phyloP scores from a whole-genome alignment of 2,888 invertebrate genomes.

The Maniola hyperantus region DNA sequence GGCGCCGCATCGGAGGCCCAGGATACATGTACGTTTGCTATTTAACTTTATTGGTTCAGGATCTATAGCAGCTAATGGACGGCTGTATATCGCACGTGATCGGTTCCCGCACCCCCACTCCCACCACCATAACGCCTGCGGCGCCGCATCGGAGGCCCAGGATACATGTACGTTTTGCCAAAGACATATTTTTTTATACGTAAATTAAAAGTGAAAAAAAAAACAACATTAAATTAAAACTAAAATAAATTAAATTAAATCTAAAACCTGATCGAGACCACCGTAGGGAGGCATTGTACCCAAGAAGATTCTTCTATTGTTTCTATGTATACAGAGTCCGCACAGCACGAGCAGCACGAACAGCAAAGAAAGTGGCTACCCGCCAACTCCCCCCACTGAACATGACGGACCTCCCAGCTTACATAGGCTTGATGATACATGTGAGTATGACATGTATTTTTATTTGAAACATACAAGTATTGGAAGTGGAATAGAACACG shows the following conservation, averaged over 20 bases:
- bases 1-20: slow-evolving; percentile 49
- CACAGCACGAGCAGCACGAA: slow-evolving; percentile 48
- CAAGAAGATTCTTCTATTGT: background rate
- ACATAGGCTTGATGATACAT: slow-evolving; percentile 44
- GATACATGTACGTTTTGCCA: slow-evolving; percentile 52
- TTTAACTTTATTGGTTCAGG: too few relatives aligned
- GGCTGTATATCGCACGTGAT: slow-evolving; percentile 94
- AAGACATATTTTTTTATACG: too few relatives aligned
- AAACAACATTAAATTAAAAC: too few relatives aligned
- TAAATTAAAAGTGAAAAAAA: too few relatives aligned
- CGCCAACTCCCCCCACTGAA: slow-evolving; percentile 69
- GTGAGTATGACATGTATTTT: slow-evolving; percentile 39
- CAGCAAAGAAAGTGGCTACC: slow-evolving; percentile 40
- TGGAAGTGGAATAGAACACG: background rate
- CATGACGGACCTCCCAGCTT: slow-evolving; percentile 57
- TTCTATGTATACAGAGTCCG: slow-evolving; percentile 51
- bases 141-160: slow-evolving; percentile 51
- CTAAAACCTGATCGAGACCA: too few relatives aligned
- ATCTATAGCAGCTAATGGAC: slow-evolving; percentile 89
- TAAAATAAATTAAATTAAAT: too few relatives aligned
- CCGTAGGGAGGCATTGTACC: too few relatives aligned
- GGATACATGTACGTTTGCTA: too few relatives aligned
- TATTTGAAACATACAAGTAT: background rate
- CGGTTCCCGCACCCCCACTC: slow-evolving; percentile 78
- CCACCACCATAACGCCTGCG: slow-evolving; percentile 36